Base-by-base conservation (phyloP, 2,888 invertebrate species). In the Apoderus coryli region DNA sequence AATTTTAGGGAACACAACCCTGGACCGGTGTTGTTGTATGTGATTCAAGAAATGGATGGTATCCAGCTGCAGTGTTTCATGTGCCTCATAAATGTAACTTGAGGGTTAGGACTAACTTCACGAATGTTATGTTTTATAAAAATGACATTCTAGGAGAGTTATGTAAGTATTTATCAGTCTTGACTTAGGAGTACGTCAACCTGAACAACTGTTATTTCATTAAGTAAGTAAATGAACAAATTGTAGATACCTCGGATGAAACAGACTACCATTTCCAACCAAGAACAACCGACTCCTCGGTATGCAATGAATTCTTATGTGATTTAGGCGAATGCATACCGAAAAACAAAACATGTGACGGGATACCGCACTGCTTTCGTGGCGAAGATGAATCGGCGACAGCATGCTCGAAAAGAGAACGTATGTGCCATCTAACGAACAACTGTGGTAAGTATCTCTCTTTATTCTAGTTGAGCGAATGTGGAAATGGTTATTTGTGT, bases 11-110 rank as follows among this genome's bases (percentile, higher is more conserved):
- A 25, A 26, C 32, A 4, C 9, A 22, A 7, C 52, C 59, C 16
- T 78, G 76, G 73, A 69, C 69, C 38, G 81, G 80, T 15, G 64
- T 69, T 11, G 64, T 82, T 10, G 70, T 71, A 22, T 84, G 82
- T 45, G 68, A 70, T 24, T 63, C 69, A 6, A 59, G 61, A 4
- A 52, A 53, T 6, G 76, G 74, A 11, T 82, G 81, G 80, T 76
- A 72, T 50, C 78, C 80, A 0, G 66, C 70, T 3, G 76, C 77
- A 1, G 61, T 75, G 5, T 81, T 72, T 45, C 58, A 64, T 9
- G 70, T 71, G 32, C 59, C 62, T 23, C 57, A 63, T 42, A 33
- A 59, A 31, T 75, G 74, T 43, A 67, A 65, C 3, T 59, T 71
- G 26, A 47, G 50, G 22, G 51, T 53, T 9, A 52, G 44, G 4